Base-by-base conservation (phyloP, 2,113 vertebrate species). In the Dendropsophus ebraccatus region DNA sequence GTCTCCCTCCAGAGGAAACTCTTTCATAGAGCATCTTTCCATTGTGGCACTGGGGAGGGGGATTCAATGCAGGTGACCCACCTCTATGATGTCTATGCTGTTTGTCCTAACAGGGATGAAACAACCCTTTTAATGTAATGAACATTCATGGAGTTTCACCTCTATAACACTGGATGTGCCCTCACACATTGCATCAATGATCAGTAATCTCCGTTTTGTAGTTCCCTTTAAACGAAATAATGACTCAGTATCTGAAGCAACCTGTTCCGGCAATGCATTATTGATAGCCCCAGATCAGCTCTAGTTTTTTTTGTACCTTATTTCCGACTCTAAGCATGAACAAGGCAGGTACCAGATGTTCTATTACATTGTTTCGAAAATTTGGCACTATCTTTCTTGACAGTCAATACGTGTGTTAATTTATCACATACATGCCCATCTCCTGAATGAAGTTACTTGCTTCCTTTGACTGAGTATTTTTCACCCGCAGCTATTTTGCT, bases 401-500 rank as follows among this genome's bases (percentile, higher is more conserved):
- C 35, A 86, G 37, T 73, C 50, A 45, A 47, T 25, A 73, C 25
- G 58, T 78, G 75, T 80, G 65, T 30, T 73, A 73, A 62, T 81
- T 72, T 62, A 87, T 74, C 62, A 58, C 85, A 86, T 58, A 73
- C 50, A 81, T 47, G 77, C 21, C n/a, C 84, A 58, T 72, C 76
- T 45, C 50, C 35, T 60, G 78, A 74, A 81, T 67, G 49, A 73
- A 73, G 85, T 74, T 62, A 56, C 50, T 86, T 86, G 77, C 85
- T 81, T 86, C 50, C 67, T 87, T 87, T 87, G 77, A 79, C 75
- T 79, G 65, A 32, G 76, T 47, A 45, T 81, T 73, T 81, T 49
- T 87, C 78, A 81, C 85, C 78, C 25, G 78, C 77, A 87, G 85
- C 78, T 81, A 87, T 87, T 81, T 87, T 80, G 52, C 85, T 87